phyloP scores from a whole-genome alignment of 2,888 invertebrate species.

The Eledona agricola region DNA sequence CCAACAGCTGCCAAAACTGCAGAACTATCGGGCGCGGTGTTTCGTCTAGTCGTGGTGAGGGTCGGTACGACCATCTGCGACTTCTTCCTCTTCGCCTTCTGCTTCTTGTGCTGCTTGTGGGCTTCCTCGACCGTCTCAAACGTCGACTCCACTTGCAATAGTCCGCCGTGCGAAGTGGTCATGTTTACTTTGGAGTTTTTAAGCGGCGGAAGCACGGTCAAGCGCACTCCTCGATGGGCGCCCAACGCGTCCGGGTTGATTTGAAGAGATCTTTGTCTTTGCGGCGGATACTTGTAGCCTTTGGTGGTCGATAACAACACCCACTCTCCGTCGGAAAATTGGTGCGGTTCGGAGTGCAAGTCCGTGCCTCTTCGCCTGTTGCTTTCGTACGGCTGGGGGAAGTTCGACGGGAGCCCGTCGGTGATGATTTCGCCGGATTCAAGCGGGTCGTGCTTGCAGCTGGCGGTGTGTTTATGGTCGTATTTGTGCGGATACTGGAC shows the following conservation, averaged over 20 bases:
- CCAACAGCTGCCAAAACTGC: conserved; percentile 77
- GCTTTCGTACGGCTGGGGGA: conserved; percentile 57
- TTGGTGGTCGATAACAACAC: conserved; percentile 80
- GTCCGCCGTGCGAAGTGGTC: conserved; percentile 77
- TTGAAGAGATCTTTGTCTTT: conserved; percentile 55
- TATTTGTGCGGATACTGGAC: conserved; percentile 35
- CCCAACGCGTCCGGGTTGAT: conserved; percentile 48
- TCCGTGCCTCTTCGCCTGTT: conserved; percentile 50
- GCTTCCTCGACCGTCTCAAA: conserved; percentile 76
- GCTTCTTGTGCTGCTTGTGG: conserved; percentile 58
- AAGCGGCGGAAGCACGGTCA: conserved; percentile 77
- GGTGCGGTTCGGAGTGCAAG: conserved; percentile 68
- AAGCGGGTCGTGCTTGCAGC: conserved; percentile 41
- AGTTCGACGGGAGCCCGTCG: conserved; percentile 66
- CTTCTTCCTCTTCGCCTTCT: conserved; percentile 36
- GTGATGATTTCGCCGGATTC: conserved; percentile 62
- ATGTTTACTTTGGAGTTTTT: conserved; percentile 70
- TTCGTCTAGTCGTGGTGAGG: conserved; percentile 37
- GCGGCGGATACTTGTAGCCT: conserved; percentile 70
- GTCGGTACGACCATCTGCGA: conserved; percentile 24
- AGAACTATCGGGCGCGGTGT: conserved; percentile 64
- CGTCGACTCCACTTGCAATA: conserved; percentile 78
- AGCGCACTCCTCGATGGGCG: conserved; percentile 57
- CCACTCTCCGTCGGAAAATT: conserved; percentile 78
- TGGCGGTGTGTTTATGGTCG: conserved; percentile 39